These are phyloP conservation scores for Anodontia alba DNA, from an alignment of 2,888 invertebrate species.

Conservation along the genomic window DNA sequence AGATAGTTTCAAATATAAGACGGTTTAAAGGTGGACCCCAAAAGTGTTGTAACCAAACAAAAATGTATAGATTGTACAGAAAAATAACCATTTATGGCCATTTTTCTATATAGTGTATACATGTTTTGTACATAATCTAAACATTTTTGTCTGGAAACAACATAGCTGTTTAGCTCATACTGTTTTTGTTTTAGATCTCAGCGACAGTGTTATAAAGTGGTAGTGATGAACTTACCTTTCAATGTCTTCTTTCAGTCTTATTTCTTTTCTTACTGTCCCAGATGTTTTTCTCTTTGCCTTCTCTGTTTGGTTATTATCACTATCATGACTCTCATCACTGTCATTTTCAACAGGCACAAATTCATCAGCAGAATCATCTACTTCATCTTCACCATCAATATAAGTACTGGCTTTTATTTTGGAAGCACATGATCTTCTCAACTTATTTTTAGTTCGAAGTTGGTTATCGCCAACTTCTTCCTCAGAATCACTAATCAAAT, in stretches of 20 bases:
- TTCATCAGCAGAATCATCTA: conserved; percentile 61
- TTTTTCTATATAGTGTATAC: too few species aligned
- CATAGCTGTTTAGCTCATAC: too few species aligned
- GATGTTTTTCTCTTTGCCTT: background rate
- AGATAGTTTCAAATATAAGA: too few species aligned
- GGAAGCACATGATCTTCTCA: conserved; percentile 37
- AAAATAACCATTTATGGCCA: too few species aligned
- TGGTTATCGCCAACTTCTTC: conserved; percentile 3
- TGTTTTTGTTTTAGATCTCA: too few species aligned
- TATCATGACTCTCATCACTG: conserved; percentile 69
- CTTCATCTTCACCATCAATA: conserved; percentile 47
- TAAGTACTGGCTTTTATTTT: conserved; percentile 57
- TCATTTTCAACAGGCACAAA: conserved; percentile 44
- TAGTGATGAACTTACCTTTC: too few species aligned
- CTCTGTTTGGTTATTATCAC: conserved; percentile 83
- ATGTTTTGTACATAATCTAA: too few species aligned
- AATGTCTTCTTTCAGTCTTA: conserved; percentile 26
- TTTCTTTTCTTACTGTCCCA: conserved; percentile 17
- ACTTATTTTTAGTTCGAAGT: conserved; percentile 18
- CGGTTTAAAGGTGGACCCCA: too few species aligned
- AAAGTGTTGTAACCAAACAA: too few species aligned
- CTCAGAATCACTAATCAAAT: conserved; percentile 52
- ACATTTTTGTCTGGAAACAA: too few species aligned
- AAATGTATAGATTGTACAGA: too few species aligned
- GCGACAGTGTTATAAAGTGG: too few species aligned